Percentiles rank a stretch among this genome's conserved stretches.
phyloP scores from a whole-genome alignment of 2,888 invertebrate genomes.

The Patella depressa region DNA sequence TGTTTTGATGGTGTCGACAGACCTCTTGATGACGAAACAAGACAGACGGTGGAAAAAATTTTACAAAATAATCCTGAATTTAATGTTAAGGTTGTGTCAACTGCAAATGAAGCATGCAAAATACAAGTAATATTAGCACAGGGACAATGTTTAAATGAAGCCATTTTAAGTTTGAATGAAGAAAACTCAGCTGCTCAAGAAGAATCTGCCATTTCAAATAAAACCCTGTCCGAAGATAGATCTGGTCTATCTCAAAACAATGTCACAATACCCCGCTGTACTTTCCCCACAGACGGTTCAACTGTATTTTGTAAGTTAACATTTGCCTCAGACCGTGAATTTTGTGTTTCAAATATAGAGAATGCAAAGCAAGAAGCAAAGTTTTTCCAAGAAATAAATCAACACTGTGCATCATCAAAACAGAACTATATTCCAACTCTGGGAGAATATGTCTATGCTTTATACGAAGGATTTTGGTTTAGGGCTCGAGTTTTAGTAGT shows the following conservation, averaged over 20 bases:
- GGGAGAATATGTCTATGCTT: conserved; percentile 36
- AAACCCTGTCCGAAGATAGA: no score
- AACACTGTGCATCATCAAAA: conserved; percentile 18
- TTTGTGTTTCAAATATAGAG: neutral
- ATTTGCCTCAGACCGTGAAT: neutral
- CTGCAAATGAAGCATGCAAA: conserved; percentile 22
- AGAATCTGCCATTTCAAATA: neutral
- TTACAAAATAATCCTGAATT: conserved; percentile 34
- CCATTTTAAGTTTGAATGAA: neutral
- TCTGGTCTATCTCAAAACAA: neutral
- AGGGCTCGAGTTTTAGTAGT: conserved; percentile 36
- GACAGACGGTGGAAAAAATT: conserved; percentile 30
- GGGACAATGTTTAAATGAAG: neutral
- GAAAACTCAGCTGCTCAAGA: neutral
- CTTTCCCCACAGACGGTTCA: neutral
- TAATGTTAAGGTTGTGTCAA: conserved; percentile 25
- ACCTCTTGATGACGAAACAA: conserved; percentile 25
- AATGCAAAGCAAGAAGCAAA: neutral
- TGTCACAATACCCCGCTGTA: neutral
- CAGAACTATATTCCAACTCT: conserved; percentile 20
- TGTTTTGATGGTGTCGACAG: conserved; percentile 36
- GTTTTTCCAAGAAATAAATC: neutral
- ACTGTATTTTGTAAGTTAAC: neutral
- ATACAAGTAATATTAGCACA: conserved; percentile 22
- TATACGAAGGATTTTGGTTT: conserved; percentile 40